Evolutionary conservation across 2,113 vertebrate species (phyloP).

Genomic region (Cromileptes altivelis): DNA sequence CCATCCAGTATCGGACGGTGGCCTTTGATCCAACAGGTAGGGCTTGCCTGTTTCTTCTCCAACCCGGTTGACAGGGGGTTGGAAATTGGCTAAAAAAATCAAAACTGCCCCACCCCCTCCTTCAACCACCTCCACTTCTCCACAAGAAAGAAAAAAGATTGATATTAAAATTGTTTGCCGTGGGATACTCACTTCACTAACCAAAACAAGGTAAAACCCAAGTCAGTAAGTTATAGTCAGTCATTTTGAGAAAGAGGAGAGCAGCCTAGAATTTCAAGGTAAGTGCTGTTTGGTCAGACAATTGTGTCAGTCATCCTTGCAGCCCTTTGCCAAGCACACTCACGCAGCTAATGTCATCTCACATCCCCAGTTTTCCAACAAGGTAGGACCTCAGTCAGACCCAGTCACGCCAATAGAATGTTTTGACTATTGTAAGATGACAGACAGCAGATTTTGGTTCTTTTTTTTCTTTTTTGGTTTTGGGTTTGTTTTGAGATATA

Average conservation of each 20-base stretch:
- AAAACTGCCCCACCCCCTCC: conserved; percentile 68
- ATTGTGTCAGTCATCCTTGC: conserved; percentile 74
- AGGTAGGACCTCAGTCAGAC: conserved; percentile 80
- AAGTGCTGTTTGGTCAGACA: conserved; percentile 85
- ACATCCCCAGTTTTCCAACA: conserved; percentile 72
- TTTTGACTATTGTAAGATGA: conserved; percentile 44
- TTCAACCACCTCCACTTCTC: conserved; percentile 79
- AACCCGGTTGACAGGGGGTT: conserved; percentile 70
- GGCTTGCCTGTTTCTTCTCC: conserved; percentile 87
- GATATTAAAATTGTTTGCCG: conserved; percentile 72
- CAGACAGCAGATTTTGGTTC: conserved; percentile 57
- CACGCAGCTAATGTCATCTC: conserved; percentile 77
- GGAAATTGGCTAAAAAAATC: conserved; percentile 73
- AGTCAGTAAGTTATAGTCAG: conserved; percentile 88
- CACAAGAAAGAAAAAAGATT: conserved; percentile 71
- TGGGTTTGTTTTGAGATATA: conserved; percentile 64
- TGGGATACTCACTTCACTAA: conserved; percentile 85
- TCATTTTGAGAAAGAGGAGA: conserved; percentile 81
- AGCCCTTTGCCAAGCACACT: conserved; percentile 77
- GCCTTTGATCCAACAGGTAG: conserved; percentile 95
- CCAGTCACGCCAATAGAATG: conserved; percentile 60
- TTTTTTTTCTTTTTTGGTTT: conserved; percentile 63
- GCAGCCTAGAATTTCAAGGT: conserved; percentile 80
- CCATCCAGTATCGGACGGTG: conserved; percentile 96
- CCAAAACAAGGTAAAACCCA: conserved; percentile 82